Evolutionary conservation across 1,140 invertebrate genomes (phyloP), one percentile per base, ranked within the genome.

Genomic region (Drosophila kurseongensis): DNA sequence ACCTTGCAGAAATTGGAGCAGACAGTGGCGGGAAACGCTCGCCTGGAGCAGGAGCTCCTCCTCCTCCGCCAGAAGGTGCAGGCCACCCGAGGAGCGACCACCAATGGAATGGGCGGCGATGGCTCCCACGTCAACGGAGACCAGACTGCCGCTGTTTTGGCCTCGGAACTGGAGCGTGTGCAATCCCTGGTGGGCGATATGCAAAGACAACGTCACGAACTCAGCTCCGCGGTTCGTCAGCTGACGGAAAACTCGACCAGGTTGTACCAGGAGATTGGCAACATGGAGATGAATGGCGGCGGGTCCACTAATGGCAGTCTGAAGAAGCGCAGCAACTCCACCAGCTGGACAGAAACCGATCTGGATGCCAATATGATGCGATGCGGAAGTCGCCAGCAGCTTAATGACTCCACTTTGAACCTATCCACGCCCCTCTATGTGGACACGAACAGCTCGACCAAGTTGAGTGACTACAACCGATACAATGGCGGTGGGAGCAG

Each of bases 331-430:
- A 90, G 90, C 59, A 62, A 92, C 78, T 66, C 93, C 54, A 93
- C 93, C 27, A 94, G 95, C 10, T 98, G 97, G 96, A 93, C 96
- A n/a, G 97, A 98, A 92, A 98, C 97, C 1, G 97, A 98, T 93
- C 91, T 98, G 35, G 97, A 98, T 90, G 95, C 96, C 0, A 95
- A 96, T 62, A 93, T 86, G 69, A 55, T 78, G 36, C 52, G 78
- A 35, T 77, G 89, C 78, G 84, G 76, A 51, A 89, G 77, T 40
- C 84, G 86, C 4, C 84, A 89, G 73, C 77, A 80, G 65, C 5
- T 90, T 5, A 84, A 72, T 29, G 89, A 92, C 38, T 92, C 91
- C 3, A 78, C 75, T 0, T 29, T 90, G n/a, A 92, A 92, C 57
- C 74, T 92, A 1, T 82, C 88, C 23, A 92, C 92, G 0, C 94